Base-by-base conservation (phyloP, 1,140 invertebrate species). In the Calliphora vicina region DNA sequence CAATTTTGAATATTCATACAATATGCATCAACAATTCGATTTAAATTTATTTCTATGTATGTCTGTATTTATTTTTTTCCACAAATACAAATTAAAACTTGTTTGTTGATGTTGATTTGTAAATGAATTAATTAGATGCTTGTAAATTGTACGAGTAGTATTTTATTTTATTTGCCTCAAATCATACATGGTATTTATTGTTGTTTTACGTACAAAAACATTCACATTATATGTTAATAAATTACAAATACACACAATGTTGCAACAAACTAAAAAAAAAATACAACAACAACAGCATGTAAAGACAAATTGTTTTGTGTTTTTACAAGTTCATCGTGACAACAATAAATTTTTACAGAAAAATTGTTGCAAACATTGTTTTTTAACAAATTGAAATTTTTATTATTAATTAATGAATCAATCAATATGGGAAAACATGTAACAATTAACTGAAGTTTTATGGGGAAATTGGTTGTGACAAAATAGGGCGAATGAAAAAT, bases 111-210 rank as follows among this genome's bases (percentile, higher is more conserved):
- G 67, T 71, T 12, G 67, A 26, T 71, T 25, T 71, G 25, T 71
- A 73, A 27, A 73, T 73, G 23, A 74, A 74, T 74, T 74, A 35
- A 74, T 74, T 74, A 74, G 27, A 20, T 74, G 72, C 27, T 74
- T 74, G 72, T 74, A 74, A 74, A 17, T 74, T 72, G 71, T 72
- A 26, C 27, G 20, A 35, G 4, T 35, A 35, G 45, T 50, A 50
- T 50, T 50, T 50, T 50, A 50, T 50, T 50, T 50, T 50, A 50
- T 50, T n/a, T 50, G 45, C 45, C 45, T 13, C 45, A 50, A n/a
- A 17, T 50, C 3, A 50, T 50, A 67, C 61, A 67, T 4, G n/a
- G 13, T 17, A 57, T 25, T 67, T 23, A 20, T 25, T 25, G 61
- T 50, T n/a, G 15, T 50, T 50, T 50, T 50, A 15, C 45, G 42